phyloP scores from a whole-genome alignment of 1,140 invertebrate genomes.

The Steinernema feltiae region DNA sequence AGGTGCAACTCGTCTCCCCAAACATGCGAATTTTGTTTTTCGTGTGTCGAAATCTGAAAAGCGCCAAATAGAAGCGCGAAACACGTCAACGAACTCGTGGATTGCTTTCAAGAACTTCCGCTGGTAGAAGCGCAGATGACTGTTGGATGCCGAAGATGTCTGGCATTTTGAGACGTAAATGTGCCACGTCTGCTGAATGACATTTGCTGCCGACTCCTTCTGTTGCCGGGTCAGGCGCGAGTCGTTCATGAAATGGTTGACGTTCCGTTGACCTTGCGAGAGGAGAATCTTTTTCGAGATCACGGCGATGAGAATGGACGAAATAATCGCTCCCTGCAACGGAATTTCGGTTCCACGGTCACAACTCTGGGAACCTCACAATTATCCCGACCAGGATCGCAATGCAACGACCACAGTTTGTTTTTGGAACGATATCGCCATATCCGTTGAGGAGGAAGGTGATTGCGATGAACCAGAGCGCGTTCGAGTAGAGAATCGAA shows the following conservation, averaged over 20 bases:
- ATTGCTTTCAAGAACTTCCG: constrained; percentile 53
- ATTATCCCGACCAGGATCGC: constrained; percentile 96
- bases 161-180: constrained; percentile 55
- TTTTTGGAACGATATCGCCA: constrained; percentile 98
- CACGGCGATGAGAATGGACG: constrained; percentile 56
- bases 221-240: constrained; percentile 48
- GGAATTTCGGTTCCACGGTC: no score
- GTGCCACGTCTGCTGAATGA: constrained; percentile 56
- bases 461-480: constrained; percentile 54
- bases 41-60: constrained; percentile 49
- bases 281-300: constrained; percentile 55
- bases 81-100: constrained; percentile 37
- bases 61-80: not conserved
- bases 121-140: constrained; percentile 46
- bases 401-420: constrained; percentile 94
- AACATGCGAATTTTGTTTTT: constrained; percentile 56
- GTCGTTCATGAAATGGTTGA: constrained; percentile 58
- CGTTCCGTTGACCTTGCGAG: constrained; percentile 46
- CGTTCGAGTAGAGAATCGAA: constrained; percentile 55
- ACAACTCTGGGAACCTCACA: constrained; percentile 68
- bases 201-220: constrained; percentile 53
- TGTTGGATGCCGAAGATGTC: constrained; percentile 36
- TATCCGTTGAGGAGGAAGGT: constrained; percentile 56
- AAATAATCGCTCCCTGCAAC: constrained; percentile 54
- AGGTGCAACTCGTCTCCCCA: constrained; percentile 45